Base-by-base conservation (phyloP, 2,113 vertebrate genomes). In the Scomber japonicus region DNA sequence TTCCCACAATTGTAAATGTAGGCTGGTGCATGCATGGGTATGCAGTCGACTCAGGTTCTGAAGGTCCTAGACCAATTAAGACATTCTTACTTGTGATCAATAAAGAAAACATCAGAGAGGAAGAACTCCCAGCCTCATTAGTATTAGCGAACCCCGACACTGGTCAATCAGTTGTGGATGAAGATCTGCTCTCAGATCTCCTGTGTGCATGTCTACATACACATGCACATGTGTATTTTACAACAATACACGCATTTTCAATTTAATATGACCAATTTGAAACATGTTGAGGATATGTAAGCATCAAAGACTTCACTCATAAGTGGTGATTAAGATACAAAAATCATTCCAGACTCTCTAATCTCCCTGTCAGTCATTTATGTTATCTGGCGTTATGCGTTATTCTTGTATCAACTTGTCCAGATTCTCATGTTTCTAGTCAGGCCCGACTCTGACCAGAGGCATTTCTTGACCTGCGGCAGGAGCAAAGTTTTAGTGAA, bases 111-210 rank as follows among this genome's bases (percentile, higher is more conserved):
- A 91, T 85, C 86, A 82, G 80, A 90, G 88, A 75, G 60, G 74
- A 83, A 44, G 66, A 85, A 83, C 78, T 88, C 85, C 81, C 78
- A 61, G 74, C 74, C 86, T 92, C 81, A 91, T 91, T 92, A 92
- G 85, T 86, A 69, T 66, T 59, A 64, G 72, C 30, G 78, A 86
- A 84, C 83, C 77, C 2, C 80, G 63, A 78, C 21, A 78, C 59
- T 46, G 86, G 90, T 91, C 90, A 90, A 68, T 91, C 74, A 68
- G 72, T 40, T 72, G 71, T 15, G 84, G 86, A 81, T 90, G 77
- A 83, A 91, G 78, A 77, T 75, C 78, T 88, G 17, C 50, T 51
- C 67, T 53, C 21, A 81, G 59, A 48, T 77, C 75, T 82, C 64
- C 35, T 45, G 44, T 83, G 85, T 75, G 51, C 51, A 51, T 31